These are phyloP conservation scores for Heliangelus exortis DNA, from an alignment of 2,797 vertebrate genomes.

Conservation along the genomic window DNA sequence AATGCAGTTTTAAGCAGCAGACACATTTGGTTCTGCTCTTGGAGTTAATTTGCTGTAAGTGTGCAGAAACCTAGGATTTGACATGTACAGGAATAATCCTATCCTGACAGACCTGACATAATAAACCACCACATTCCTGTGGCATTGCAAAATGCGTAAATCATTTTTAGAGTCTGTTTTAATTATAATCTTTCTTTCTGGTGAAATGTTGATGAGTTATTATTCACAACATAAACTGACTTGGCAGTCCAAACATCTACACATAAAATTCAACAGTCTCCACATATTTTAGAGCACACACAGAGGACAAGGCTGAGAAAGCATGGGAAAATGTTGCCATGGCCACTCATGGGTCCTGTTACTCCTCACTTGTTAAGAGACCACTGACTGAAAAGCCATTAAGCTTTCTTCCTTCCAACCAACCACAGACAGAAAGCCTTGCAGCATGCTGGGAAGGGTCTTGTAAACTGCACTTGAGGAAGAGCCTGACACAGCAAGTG, in stretches of 20 bases:
- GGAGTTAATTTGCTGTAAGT: neutral
- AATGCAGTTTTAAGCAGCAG: neutral
- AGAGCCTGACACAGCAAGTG: neutral
- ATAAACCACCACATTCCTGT: constrained; percentile 35
- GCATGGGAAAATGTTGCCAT: neutral
- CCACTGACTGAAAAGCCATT: neutral
- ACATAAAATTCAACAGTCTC: constrained; percentile 8
- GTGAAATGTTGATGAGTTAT: neutral
- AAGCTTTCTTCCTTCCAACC: neutral
- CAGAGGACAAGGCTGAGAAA: neutral
- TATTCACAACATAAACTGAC: neutral
- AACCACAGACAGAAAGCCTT: neutral
- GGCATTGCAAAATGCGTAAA: constrained; percentile 44
- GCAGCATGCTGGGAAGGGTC: neutral
- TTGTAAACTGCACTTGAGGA: neutral
- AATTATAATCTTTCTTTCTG: neutral
- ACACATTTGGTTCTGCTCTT: neutral
- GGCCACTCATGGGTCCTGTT: neutral
- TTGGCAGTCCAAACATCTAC: neutral
- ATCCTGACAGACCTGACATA: constrained; percentile 6
- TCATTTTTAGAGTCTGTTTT: constrained; percentile 12
- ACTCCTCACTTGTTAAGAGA: neutral
- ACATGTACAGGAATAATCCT: neutral
- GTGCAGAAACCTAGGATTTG: neutral
- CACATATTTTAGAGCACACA: neutral